Percentiles rank a stretch among this genome's conserved stretches.
Evolutionary conservation across 2,797 vertebrate species (phyloP).

Genomic region (Hemibagrus guttatus): DNA sequence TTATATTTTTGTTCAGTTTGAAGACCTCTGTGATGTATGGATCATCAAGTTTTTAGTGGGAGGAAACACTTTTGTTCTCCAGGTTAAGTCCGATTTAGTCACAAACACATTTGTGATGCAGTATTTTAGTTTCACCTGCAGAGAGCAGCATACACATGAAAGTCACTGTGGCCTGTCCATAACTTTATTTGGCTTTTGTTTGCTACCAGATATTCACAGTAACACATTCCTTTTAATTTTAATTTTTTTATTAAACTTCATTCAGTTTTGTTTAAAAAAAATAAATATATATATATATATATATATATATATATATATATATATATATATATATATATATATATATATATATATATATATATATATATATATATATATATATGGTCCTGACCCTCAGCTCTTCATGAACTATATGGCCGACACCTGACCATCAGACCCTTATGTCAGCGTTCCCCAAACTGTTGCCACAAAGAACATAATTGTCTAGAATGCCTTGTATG

Average conservation of each 20-base stretch:
- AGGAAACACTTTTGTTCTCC: not conserved
- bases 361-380: too few relatives aligned
- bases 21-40: not conserved
- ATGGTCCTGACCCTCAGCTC: not conserved
- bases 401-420: not conserved
- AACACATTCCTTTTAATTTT: not conserved
- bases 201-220: not conserved
- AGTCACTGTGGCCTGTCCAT: not conserved
- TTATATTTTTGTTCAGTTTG: not conserved
- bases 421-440: not conserved
- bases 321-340: too few relatives aligned
- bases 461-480: not conserved
- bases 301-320: too few relatives aligned
- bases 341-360: too few relatives aligned
- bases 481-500: too few relatives aligned
- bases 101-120: not conserved
- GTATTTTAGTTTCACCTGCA: not conserved
- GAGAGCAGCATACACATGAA: slow-evolving; percentile 6
- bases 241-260: not conserved
- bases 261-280: not conserved
- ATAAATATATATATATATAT: too few relatives aligned
- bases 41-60: not conserved
- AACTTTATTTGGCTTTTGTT: not conserved
- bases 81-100: not conserved
- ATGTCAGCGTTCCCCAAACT: not conserved